Conservation (phyloP, 2,888 invertebrate genomes). For the Harmothoe impar region DNA sequence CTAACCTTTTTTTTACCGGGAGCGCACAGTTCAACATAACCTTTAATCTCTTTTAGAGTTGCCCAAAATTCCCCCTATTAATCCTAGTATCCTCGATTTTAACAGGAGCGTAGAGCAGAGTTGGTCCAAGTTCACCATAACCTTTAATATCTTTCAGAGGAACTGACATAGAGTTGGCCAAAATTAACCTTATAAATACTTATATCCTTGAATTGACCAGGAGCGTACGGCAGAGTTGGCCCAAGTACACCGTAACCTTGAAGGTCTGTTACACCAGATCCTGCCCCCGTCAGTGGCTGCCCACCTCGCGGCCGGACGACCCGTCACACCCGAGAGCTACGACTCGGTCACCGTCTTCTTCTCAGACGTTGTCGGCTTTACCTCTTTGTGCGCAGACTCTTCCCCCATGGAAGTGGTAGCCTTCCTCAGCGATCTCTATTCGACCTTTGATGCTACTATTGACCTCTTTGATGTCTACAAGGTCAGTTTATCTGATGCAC, state of each 20-base stretch:
- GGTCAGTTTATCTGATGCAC: not conserved
- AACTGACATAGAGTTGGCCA: too few relatives aligned
- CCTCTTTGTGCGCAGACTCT: slow-evolving; percentile 65
- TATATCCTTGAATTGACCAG: slow-evolving; percentile 57
- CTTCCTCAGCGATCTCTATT: slow-evolving; percentile 70
- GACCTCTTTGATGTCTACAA: slow-evolving; percentile 70
- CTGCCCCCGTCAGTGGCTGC: slow-evolving; percentile 75
- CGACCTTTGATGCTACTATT: slow-evolving; percentile 67
- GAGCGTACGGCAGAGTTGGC: slow-evolving; percentile 75
- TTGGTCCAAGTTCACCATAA: too few relatives aligned
- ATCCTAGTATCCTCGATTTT: too few relatives aligned
- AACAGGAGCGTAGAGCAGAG: too few relatives aligned
- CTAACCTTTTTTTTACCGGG: too few relatives aligned
- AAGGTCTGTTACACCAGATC: slow-evolving; percentile 74
- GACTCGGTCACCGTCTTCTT: slow-evolving; percentile 72
- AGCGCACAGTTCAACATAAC: too few relatives aligned
- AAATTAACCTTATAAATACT: too few relatives aligned
- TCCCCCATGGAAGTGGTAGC: slow-evolving; percentile 70
- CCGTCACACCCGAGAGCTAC: slow-evolving; percentile 72
- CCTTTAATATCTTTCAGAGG: too few relatives aligned
- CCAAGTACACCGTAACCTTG: slow-evolving; percentile 72
- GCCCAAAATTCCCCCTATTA: too few relatives aligned
- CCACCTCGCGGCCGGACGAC: slow-evolving; percentile 69
- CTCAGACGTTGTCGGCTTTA: slow-evolving; percentile 72
- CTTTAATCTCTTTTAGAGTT: too few relatives aligned